Base-by-base conservation (phyloP, 2,113 vertebrate genomes). In the Thalassarche chlororhynchos region DNA sequence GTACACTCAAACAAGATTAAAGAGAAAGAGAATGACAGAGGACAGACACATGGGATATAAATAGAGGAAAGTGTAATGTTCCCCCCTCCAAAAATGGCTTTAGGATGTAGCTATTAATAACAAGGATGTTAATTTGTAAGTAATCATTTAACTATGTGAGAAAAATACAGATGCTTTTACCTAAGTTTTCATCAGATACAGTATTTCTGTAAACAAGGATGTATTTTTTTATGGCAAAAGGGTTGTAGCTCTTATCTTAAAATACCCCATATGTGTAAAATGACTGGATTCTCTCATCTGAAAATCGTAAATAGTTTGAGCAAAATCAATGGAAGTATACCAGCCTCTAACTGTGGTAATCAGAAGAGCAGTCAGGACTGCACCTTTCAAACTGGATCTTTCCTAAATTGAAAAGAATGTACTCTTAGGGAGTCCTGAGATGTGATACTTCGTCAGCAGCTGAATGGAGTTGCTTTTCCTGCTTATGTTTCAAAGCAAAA, bases 1-100 rank as follows among this genome's bases (percentile, higher is more conserved):
- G 98, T 99, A 99, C 98, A 99, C 99, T 99, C 99, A 99, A 99
- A 99, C 99, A 99, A 99, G 99, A 99, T 99, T 99, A 99, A 99
- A 99, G 98, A 98, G 98, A 98, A 98, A 98, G 98, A 95, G 97
- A 98, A 98, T 98, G 98, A 98, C 98, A 97, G 98, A 98, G 98
- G 98, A 98, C 97, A 98, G 97, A 97, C 97, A 98, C 96, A 70
- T 87, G 93, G 95, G 93, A 90, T 97, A 98, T 98, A 98, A 97
- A 98, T 91, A 98, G 97, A 98, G 95, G 96, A 98, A 97, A 98
- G 93, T 93, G 66, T 89, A 96, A 92, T 51, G 23, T 96, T 93
- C 51, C n/a, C 90, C 88, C 87, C 64, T 83, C 76, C 91, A 96
- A 89, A 98, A 98, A 96, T 89, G 91, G 96, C 95, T 98, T 93